Evolutionary conservation across 2,113 vertebrate genomes (phyloP), one percentile per base, ranked within the genome.

Genomic region (Apeltes quadracus): DNA sequence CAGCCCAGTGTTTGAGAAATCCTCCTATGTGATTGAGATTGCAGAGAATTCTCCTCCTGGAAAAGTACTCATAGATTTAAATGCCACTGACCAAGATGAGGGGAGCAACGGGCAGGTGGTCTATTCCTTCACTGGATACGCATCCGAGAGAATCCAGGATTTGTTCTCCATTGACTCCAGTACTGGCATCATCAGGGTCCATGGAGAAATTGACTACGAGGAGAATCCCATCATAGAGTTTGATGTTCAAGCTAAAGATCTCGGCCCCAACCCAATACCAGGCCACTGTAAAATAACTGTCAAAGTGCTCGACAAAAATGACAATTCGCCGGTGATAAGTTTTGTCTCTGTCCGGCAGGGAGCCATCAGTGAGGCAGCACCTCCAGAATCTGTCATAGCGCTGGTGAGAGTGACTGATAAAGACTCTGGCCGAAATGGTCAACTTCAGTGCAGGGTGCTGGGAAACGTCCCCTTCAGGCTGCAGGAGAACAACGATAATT

Each of bases 201-300:
- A 97, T 75, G 96, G 96, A 62, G 96, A 97, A 76, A 93, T 99
- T 82, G 98, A 99, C 95, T 99, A 96, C 62, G 98, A 99, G 87
- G 97, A 98, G 82, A 97, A 95, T 1, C 95, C 94, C 38, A 94
- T 98, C 88, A 93, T 98, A 78, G 98, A 99, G 91, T 98, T 99
- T 43, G 97, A 99, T n/a, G 96, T 99, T 39, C 98, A 99, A 92
- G 97, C 98, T 53, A 93, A 97, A 48, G 98, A 99, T 87, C 81
- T 98, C 68, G 98, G 98, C 0, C 98, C 98, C 39, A 99, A 99
- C 88, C 97, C 98, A 6, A 97, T 99, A 63, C 98, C 98, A 0
- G 97, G 97, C 64, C 98, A 99, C 75, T 98, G 97, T 86, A 99
- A 99, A 90, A 96, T 99, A 83, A 97, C 96, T 0, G 97, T 99